phyloP scores from a whole-genome alignment of 2,888 invertebrate genomes.

The Adineta ricciae region DNA sequence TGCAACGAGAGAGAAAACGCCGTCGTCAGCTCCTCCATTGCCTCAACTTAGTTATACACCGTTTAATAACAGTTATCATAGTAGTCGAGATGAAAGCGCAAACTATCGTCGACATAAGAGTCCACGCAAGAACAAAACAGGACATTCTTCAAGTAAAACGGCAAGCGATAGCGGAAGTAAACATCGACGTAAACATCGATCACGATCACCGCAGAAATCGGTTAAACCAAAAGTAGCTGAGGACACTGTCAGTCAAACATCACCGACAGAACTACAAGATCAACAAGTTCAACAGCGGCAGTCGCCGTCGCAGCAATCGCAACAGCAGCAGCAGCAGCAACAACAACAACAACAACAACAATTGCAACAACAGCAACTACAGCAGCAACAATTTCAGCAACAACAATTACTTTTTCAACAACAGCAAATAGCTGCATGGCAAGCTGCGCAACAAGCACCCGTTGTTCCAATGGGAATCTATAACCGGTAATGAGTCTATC shows the following conservation, averaged over 20 bases:
- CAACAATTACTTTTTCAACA: background rate
- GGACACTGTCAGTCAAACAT: too few species aligned
- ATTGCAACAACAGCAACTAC: background rate
- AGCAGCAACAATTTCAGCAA: background rate
- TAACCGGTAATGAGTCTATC: background rate
- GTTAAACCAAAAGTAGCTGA: background rate
- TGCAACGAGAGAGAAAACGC: background rate
- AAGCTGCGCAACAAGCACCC: background rate
- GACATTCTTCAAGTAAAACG: background rate
- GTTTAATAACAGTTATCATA: conserved; percentile 3
- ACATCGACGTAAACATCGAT: background rate
- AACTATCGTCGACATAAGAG: background rate
- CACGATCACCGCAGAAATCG: background rate
- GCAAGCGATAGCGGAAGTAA: background rate
- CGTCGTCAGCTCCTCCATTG: background rate
- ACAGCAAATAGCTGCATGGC: background rate
- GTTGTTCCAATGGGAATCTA: background rate
- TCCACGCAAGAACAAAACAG: background rate
- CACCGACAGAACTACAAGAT: background rate
- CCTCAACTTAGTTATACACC: conserved; percentile 18
- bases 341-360: background rate
- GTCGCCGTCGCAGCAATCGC: background rate
- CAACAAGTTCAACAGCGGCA: background rate
- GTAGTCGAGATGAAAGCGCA: background rate
- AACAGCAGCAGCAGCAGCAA: background rate